Percentiles rank a stretch among this genome's conserved stretches.
phyloP scores from a whole-genome alignment of 2,888 invertebrate species.

The Sesia apiformis region DNA sequence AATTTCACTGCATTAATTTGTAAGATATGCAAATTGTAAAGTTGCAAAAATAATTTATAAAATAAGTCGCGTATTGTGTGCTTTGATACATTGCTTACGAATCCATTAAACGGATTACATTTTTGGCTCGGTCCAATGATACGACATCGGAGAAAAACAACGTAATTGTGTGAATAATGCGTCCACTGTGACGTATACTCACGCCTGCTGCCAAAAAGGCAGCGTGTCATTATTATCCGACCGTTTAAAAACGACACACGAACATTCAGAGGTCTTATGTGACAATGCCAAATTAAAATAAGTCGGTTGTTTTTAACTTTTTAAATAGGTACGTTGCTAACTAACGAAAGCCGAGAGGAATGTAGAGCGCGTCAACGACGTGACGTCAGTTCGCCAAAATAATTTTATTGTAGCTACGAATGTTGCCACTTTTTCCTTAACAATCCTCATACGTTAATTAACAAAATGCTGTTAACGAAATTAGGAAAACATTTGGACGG shows the following conservation, averaged over 20 bases:
- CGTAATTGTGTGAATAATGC: slow-evolving; percentile 20
- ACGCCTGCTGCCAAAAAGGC: slow-evolving; percentile 1
- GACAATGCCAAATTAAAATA: slow-evolving; percentile 31
- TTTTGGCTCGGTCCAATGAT: slow-evolving; percentile 40
- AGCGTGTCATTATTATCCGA: background rate
- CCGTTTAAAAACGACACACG: slow-evolving; percentile 2
- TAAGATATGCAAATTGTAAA: too few relatives aligned
- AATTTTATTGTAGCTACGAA: slow-evolving; percentile 15
- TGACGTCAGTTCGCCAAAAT: slow-evolving; percentile 23
- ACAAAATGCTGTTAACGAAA: too few relatives aligned
- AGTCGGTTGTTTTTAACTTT: slow-evolving; percentile 17
- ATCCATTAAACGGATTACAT: slow-evolving; percentile 53
- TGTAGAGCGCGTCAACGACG: slow-evolving; percentile 22
- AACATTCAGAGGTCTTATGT: slow-evolving; percentile 5
- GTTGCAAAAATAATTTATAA: background rate
- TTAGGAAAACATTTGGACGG: too few relatives aligned
- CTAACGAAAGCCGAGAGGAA: slow-evolving; percentile 21
- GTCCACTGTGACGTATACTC: slow-evolving; percentile 2
- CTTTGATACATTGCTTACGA: slow-evolving; percentile 42
- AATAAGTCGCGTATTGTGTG: slow-evolving; percentile 10
- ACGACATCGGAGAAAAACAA: slow-evolving; percentile 33
- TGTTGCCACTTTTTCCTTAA: slow-evolving; percentile 8
- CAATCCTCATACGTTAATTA: background rate
- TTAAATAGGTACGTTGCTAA: slow-evolving; percentile 26
- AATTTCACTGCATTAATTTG: too few relatives aligned